Evolutionary conservation across 2,888 invertebrate species (phyloP), one percentile per base, ranked within the genome.

Genomic region (Osmoderma eremita): DNA sequence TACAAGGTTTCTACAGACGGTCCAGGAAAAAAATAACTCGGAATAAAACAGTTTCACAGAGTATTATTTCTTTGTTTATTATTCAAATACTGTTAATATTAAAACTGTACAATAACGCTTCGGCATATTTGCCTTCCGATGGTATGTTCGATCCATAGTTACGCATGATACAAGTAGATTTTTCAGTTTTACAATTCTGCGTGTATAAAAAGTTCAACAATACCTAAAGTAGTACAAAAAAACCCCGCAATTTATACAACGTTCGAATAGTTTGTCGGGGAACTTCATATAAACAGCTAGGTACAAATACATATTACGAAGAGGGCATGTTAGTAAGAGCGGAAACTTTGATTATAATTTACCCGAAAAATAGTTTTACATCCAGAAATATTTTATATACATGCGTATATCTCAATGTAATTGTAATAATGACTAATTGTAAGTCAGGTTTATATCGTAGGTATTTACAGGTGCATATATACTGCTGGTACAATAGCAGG

Each of bases 81-180:
- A 61, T 20, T 61, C 45, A 61, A 61, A 61, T 61, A 61, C 56
- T 56, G 56, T 45, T 61, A 61, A 61, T 61, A 61, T 45, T 61
- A 61, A 61, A 61, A 61, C 58, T 61, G 58, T 61, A 61, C 58
- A 61, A 24, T 45, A 22, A 41, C 56, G 15, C 36, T 61, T 61
- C 6, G 10, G 45, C 45, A 45, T 30, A 42, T 61, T 36, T 45
- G 58, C 17, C 10, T 36, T 61, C 12, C 58, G 45, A 61, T 61
- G n/a, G n/a, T n/a, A n/a, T n/a, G n/a, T n/a, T n/a, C n/a, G n/a
- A n/a, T n/a, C n/a, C n/a, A n/a, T n/a, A n/a, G n/a, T n/a, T n/a
- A n/a, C n/a, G n/a, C n/a, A 61, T 58, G 10, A 58, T 61, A 61
- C 53, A 53, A 53, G 45, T 58, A 58, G 18, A 42, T 42, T 41